A percentile compares a stretch with the other conserved stretches of the same genome.
These are phyloP conservation scores for Gari tellinella DNA, from an alignment of 2,888 invertebrate species.

Conservation along the genomic window DNA sequence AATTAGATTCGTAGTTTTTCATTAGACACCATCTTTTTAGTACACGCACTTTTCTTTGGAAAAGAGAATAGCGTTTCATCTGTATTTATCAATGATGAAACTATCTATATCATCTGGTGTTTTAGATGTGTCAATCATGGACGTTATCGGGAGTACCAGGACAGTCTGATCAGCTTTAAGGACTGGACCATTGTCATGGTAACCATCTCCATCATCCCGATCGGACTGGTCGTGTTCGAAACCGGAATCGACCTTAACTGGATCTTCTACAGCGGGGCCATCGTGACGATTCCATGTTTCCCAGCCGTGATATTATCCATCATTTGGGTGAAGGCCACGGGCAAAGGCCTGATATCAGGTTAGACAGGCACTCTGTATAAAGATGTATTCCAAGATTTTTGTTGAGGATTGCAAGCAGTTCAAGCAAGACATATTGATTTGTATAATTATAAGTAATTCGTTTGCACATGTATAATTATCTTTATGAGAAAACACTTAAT, in stretches of 20 bases:
- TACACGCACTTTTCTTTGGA: no score
- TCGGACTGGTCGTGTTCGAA: conserved; percentile 79
- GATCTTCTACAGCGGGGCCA: conserved; percentile 83
- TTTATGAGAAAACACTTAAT: no score
- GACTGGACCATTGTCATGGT: conserved; percentile 82
- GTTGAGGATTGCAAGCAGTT: no score
- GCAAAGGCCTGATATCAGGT: conserved; percentile 77
- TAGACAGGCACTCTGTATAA: no score
- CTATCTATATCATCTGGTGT: neutral
- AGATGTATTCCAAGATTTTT: no score
- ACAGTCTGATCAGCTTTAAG: conserved; percentile 79
- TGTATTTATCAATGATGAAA: no score
- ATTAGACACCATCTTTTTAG: no score
- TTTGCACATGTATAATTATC: no score
- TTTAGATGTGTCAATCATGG: conserved; percentile 78
- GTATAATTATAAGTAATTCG: no score
- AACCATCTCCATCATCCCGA: conserved; percentile 80
- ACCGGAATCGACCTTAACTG: conserved; percentile 82
- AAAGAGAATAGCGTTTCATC: no score
- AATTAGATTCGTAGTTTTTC: no score
- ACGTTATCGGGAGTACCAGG: conserved; percentile 77
- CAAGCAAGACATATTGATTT: no score
- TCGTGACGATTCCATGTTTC: conserved; percentile 81
- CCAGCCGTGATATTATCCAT: conserved; percentile 81
- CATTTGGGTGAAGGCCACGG: conserved; percentile 80